Evolutionary conservation across 2,113 vertebrate species (phyloP), one percentile per base, ranked within the genome.

Genomic region (Myanophis thanlyinensis): DNA sequence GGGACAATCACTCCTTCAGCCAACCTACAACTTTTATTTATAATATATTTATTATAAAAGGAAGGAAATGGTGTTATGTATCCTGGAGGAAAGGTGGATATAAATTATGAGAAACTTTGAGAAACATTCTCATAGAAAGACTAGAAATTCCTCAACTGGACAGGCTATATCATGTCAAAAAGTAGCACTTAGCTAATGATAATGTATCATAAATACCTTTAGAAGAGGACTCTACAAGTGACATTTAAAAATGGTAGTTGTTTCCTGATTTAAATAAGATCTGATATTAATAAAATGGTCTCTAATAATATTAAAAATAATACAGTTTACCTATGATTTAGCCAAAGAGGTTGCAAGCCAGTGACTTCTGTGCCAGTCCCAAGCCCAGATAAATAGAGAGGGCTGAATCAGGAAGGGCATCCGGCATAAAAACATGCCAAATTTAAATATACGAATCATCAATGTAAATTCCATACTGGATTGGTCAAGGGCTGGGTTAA

Each of bases 291-390:
- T 7, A 3, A 62, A 94, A 85, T 11, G 46, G 15, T 73, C 88
- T 94, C 93, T 30, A 48, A 46, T 89, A 87, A 10, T 15, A 90
- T 91, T n/a, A 85, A 44, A 73, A 92, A 89, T 3, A 51, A 85
- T 84, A 94, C 35, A 80, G 91, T 94, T 94, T 93, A 91, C 91
- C 47, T 44, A 53, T n/a, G n/a, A n/a, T n/a, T n/a, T n/a, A n/a
- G n/a, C n/a, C n/a, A n/a, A n/a, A n/a, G n/a, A n/a, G n/a, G n/a
- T n/a, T n/a, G n/a, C n/a, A n/a, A n/a, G n/a, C n/a, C n/a, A n/a
- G n/a, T n/a, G n/a, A n/a, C n/a, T n/a, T n/a, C n/a, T n/a, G n/a
- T n/a, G n/a, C n/a, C n/a, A n/a, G n/a, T n/a, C n/a, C n/a, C n/a
- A n/a, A n/a, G n/a, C n/a, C n/a, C n/a, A n/a, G n/a, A n/a, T n/a